Percentiles rank a stretch among this genome's conserved stretches.
Evolutionary conservation across 2,797 vertebrate species (phyloP).

Genomic region (Mormyrus hasselquistii): DNA sequence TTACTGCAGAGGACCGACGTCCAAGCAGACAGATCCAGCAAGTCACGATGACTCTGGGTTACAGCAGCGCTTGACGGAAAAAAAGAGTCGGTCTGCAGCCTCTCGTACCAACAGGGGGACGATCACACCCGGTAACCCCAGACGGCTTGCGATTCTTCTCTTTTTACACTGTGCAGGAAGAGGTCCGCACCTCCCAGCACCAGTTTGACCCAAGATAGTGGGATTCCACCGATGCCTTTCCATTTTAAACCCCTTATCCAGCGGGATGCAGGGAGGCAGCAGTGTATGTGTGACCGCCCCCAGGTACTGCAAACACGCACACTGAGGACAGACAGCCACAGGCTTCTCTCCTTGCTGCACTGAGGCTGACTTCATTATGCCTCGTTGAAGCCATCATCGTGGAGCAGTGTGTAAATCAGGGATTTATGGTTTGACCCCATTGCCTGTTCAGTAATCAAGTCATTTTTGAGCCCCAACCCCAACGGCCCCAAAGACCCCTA

Average conservation of each 20-base stretch:
- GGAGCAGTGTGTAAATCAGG: neutral
- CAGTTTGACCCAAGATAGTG: neutral
- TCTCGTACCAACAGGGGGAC: neutral
- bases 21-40: neutral
- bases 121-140: neutral
- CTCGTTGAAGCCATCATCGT: neutral
- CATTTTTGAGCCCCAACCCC: neutral
- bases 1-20: neutral
- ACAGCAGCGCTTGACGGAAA: neutral
- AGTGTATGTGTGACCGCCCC: neutral
- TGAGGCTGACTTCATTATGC: neutral
- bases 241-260: neutral
- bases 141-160: neutral
- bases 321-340: neutral
- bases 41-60: neutral
- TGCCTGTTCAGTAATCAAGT: neutral
- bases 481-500: neutral
- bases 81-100: neutral
- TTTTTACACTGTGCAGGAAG: neutral
- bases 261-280: neutral
- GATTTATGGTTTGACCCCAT: neutral
- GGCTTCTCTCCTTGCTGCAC: neutral
- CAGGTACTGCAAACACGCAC: neutral
- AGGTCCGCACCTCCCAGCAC: neutral
- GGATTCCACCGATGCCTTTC: neutral